A percentile compares a stretch with the other conserved stretches of the same genome.
phyloP scores from a whole-genome alignment of 2,113 vertebrate species.

The Ciconia maguari region DNA sequence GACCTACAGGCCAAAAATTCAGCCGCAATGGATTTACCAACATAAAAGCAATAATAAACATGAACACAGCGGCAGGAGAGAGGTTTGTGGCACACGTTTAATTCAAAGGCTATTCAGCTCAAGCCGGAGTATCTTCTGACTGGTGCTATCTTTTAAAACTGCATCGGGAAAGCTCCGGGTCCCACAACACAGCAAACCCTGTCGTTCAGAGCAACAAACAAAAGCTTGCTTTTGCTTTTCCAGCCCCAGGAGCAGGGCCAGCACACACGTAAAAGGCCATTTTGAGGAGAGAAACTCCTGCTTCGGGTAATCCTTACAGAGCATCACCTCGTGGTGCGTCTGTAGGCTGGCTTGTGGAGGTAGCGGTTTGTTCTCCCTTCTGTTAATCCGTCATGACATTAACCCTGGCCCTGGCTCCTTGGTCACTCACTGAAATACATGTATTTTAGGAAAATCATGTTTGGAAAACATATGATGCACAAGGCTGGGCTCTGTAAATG shows the following conservation, averaged over 20 bases:
- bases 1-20: accelerated
- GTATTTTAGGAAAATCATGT: background rate
- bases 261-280: accelerated
- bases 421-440: background rate
- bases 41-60: accelerated
- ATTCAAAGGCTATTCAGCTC: background rate
- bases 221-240: background rate
- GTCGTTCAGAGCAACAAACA: too few species aligned
- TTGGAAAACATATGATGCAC: accelerated
- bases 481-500: background rate
- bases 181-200: background rate
- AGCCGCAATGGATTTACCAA: background rate
- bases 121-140: accelerated
- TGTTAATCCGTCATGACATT: background rate
- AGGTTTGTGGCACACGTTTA: accelerated
- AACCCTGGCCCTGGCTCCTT: background rate
- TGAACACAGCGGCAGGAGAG: accelerated
- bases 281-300: background rate
- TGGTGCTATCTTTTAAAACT: accelerated
- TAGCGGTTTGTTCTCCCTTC: accelerated
- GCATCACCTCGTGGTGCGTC: background rate
- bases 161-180: accelerated
- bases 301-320: background rate
- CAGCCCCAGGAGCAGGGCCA: background rate
- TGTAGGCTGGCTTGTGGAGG: too few species aligned